Conservation (phyloP, 2,888 invertebrate species). For the Melanophora roralis region DNA sequence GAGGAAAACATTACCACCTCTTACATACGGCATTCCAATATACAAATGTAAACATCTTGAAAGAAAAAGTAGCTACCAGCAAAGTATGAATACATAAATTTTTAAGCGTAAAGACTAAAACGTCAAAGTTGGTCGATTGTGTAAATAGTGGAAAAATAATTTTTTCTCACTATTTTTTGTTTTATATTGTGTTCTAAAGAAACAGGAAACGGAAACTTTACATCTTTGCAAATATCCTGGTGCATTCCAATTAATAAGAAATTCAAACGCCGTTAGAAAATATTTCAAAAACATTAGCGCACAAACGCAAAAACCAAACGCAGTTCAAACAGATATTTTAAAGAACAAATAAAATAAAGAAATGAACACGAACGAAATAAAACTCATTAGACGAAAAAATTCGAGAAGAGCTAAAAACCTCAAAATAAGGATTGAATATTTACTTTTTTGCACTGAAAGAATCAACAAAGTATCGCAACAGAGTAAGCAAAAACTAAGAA, state of each 20-base stretch:
- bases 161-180: not conserved
- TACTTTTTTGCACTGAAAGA: not conserved
- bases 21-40: not conserved
- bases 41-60: not conserved
- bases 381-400: not conserved
- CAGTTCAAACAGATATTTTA: slow-evolving; percentile 1
- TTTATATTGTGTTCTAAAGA: not conserved
- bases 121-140: slow-evolving; percentile 49
- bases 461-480: not conserved
- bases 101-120: not conserved
- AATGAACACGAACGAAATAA: not conserved
- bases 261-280: slow-evolving; percentile 35
- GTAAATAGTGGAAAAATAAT: slow-evolving; percentile 48
- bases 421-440: not conserved
- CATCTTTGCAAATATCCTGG: slow-evolving; percentile 46
- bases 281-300: slow-evolving; percentile 42
- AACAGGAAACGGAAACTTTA: slow-evolving; percentile 56
- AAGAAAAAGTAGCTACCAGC: not conserved
- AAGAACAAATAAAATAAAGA: not conserved
- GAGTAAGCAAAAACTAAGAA: not conserved
- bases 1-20: not conserved
- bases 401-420: not conserved
- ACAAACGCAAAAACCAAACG: slow-evolving; percentile 11
- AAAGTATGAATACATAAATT: slow-evolving; percentile 14
- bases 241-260: slow-evolving; percentile 52